Base-by-base conservation (phyloP, 2,888 invertebrate species). In the Eudasyphora cyanicolor region DNA sequence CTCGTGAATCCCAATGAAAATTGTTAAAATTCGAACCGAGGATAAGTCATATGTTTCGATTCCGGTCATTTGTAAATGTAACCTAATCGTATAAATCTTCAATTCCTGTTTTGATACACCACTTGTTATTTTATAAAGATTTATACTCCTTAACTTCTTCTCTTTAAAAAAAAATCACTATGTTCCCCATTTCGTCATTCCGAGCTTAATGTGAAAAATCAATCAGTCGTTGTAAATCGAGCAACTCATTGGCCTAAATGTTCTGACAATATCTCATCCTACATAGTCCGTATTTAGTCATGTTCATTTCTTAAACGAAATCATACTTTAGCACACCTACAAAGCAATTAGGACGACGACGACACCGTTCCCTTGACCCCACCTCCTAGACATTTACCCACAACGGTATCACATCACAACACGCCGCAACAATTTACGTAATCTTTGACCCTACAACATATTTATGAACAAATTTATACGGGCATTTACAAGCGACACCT, bases 381-480 rank as follows among this genome's bases (percentile, higher is more conserved):
- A 60, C 60, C 27, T n/a, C n/a, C n/a, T n/a, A n/a, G n/a, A n/a
- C n/a, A n/a, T n/a, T n/a, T n/a, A n/a, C n/a, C n/a, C n/a, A n/a
- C n/a, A n/a, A n/a, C n/a, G n/a, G 12, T 12, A 10, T 17, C 57
- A n/a, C 21, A 4, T 51, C n/a, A n/a, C 19, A 35, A 19, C 64
- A 7, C 64, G 17, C 62, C 12, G 10, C 19, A 38, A 42, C 67
- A 67, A 67, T 67, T 42, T 67, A 71, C 71, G 38, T 57, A 54
- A 71, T 38, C 71, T 71, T 29, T 71, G 71, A 54, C 54, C n/a
- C 71, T 71, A 24, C n/a, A 73, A 57, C 8, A 60, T 42, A 57
- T 73, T 57, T 57, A 42, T 42, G 73, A 73, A 42, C 38, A 60
- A 73, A 60, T 73, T 73, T 73, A 73, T 73, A 73, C 14, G 57